Base-by-base conservation (phyloP, 2,113 vertebrate genomes). In the Melospiza melodia region DNA sequence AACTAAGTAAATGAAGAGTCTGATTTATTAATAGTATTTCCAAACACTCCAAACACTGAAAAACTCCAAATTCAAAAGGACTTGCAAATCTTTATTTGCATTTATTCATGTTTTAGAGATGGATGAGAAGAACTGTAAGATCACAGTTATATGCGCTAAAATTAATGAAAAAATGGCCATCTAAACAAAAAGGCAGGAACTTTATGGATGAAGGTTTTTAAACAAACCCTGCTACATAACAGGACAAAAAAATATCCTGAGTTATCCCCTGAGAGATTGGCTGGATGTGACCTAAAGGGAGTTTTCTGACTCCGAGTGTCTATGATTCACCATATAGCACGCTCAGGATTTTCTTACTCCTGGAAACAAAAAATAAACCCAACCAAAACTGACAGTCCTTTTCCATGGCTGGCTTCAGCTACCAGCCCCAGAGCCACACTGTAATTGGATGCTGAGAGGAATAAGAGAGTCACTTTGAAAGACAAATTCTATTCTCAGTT, bases 251-350 rank as follows among this genome's bases (percentile, higher is more conserved):
- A 90, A 94, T 93, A 95, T 55, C 79, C 93, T 62, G 71, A 68
- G 49, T 74, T 86, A 67, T 95, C 35, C 92, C 52, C 55, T n/a
- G 55, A 77, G 87, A 88, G 22, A 31, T 0, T 72, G 82, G 52
- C 75, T 94, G 94, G 85, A 78, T 72, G 43, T 72, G 93, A 92
- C 95, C 79, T 86, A 74, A 88, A 92, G 57, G 93, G 85, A 96
- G 48, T 72, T 95, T 86, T 89, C 87, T 37, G 48, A 27, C 51
- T 87, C 74, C 48, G 31, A n/a, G n/a, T 10, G 35, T 30, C 92
- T 75, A 33, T 96, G 94, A 97, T 95, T 97, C 95, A 97, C 67
- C 72, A 46, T 88, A 71, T 7, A 85, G 81, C 92, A 77, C 0
- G 5, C 59, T 80, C 48, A 80, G 61, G 85, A 81, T 80, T 87